phyloP scores from a whole-genome alignment of 2,113 vertebrate genomes.

The Butorides virescens region DNA sequence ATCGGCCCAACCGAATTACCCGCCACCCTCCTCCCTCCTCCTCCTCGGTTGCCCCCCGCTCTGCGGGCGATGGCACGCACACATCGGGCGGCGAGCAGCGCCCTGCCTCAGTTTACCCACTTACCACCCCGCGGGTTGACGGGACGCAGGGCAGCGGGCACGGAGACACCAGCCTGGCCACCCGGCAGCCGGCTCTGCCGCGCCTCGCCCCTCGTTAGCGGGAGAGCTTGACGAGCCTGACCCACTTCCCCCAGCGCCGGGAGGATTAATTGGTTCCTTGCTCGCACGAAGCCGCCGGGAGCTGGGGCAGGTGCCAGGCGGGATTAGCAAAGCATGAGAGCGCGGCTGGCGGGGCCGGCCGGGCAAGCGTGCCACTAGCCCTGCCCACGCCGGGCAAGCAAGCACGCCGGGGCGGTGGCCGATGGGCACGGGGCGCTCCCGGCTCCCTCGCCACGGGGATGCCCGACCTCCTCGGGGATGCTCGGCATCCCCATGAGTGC shows the following conservation, averaged over 20 bases:
- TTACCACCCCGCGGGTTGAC: neutral
- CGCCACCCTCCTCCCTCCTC: neutral
- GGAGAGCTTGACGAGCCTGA: constrained; percentile 61
- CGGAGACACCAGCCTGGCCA: neutral
- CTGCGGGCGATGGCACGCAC: neutral
- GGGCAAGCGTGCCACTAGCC: neutral
- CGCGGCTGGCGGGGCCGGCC: constrained; percentile 10
- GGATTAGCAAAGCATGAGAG: constrained; percentile 57
- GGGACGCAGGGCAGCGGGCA: neutral
- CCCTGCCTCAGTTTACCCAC: constrained; percentile 56
- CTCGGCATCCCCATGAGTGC: fast-evolving
- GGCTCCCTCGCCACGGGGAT: neutral
- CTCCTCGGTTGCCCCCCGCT: neutral
- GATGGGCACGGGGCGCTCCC: neutral
- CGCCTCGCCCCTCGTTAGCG: constrained; percentile 48
- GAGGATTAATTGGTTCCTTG: constrained; percentile 61
- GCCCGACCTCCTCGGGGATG: neutral
- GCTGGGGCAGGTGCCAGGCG: constrained; percentile 60
- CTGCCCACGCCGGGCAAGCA: neutral
- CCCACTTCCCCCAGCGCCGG: constrained; percentile 55
- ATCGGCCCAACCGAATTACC: constrained; percentile 29
- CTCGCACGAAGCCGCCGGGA: constrained; percentile 46
- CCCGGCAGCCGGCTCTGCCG: constrained; percentile 25
- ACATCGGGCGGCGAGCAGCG: fast-evolving
- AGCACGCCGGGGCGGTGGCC: neutral